Evolutionary conservation across 1,140 invertebrate genomes (phyloP).

Genomic region (Macrobrachium rosenbergii): DNA sequence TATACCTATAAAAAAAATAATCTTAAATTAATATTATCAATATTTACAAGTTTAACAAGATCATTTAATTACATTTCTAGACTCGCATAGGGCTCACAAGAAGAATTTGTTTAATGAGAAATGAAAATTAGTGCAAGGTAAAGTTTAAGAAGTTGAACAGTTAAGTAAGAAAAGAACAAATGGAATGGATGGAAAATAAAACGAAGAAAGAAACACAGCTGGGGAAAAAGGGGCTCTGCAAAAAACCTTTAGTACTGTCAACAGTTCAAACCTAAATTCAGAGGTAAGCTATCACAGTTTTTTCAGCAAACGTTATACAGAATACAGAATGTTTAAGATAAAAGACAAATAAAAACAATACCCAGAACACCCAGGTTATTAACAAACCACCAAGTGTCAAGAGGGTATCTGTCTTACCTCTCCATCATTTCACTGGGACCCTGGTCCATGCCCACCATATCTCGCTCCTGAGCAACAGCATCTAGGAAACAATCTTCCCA

Average conservation of each 20-base stretch:
- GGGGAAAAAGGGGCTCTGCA: too few species aligned
- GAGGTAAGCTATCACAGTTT: too few species aligned
- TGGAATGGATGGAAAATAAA: too few species aligned
- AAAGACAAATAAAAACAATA: too few species aligned
- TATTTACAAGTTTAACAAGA: not conserved
- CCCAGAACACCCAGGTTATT: not conserved
- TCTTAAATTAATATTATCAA: not conserved
- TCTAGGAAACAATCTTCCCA: slow-evolving; percentile 99
- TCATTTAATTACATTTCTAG: not conserved
- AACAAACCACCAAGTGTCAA: not conserved
- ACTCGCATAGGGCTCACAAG: too few species aligned
- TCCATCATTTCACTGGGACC: slow-evolving; percentile 99
- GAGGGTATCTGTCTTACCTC: slow-evolving; percentile 73
- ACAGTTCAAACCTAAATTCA: too few species aligned
- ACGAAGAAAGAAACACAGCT: too few species aligned
- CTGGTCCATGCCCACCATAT: slow-evolving; percentile 99
- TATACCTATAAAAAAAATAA: slow-evolving; percentile 77
- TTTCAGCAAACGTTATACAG: too few species aligned
- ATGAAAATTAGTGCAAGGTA: not conserved
- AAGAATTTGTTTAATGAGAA: not conserved
- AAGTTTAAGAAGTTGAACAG: too few species aligned
- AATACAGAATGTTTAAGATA: too few species aligned
- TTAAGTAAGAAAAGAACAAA: too few species aligned
- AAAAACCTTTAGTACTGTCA: too few species aligned
- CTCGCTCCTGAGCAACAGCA: slow-evolving; percentile 97